Conservation (phyloP, 2,797 vertebrate species). For the Hoplostethus atlanticus region DNA sequence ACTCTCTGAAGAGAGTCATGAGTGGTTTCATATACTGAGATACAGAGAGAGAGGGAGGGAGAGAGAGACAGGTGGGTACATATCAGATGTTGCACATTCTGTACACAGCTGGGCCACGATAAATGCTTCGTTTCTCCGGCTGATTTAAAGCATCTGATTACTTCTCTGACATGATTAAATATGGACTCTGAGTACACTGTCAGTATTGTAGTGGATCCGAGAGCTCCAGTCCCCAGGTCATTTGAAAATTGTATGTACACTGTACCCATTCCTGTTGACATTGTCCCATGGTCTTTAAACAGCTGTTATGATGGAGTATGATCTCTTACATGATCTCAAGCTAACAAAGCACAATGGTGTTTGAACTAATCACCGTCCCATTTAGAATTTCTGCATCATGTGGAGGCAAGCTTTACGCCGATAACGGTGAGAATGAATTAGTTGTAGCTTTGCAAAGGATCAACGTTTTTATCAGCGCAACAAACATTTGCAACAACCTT, state of each 20-base stretch:
- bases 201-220: slow-evolving; percentile 54
- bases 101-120: slow-evolving; percentile 13
- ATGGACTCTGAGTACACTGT: slow-evolving; percentile 52
- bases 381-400: background rate
- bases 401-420: background rate
- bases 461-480: background rate
- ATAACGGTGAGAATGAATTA: background rate
- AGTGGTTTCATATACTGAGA: background rate
- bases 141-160: slow-evolving; percentile 73
- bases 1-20: background rate
- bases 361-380: background rate
- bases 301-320: background rate
- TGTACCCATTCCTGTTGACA: slow-evolving; percentile 15
- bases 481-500: background rate
- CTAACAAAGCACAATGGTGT: background rate
- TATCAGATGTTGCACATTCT: slow-evolving; percentile 49
- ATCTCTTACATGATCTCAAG: slow-evolving; percentile 1
- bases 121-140: slow-evolving; percentile 47
- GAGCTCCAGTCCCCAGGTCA: slow-evolving; percentile 37
- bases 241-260: slow-evolving; percentile 39
- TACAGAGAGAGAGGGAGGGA: background rate
- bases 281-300: slow-evolving; percentile 1
- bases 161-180: slow-evolving; percentile 59
- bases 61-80: slow-evolving; percentile 17
- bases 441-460: background rate